phyloP scores from a whole-genome alignment of 2,888 invertebrate species.

The Drosophila borborema region DNA sequence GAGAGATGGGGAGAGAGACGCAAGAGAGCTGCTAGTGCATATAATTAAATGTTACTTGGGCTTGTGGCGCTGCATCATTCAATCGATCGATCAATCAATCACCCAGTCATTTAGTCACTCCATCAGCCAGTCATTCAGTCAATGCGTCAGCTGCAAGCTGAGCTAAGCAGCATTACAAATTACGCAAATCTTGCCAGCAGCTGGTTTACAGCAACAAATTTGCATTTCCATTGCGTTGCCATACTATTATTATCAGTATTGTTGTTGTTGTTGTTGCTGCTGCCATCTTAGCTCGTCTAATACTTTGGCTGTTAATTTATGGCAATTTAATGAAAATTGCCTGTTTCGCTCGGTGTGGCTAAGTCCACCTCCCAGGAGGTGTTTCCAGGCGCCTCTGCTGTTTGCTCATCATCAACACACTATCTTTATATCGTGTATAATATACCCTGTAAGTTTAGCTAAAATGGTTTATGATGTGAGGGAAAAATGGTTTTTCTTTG shows the following conservation, averaged over 20 bases:
- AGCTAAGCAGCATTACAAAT: constrained; percentile 61
- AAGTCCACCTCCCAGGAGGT: constrained; percentile 39
- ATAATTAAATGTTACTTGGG: constrained; percentile 69
- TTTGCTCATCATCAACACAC: constrained; percentile 50
- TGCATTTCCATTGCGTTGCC: constrained; percentile 57
- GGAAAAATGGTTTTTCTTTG: background rate
- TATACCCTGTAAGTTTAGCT: constrained; percentile 2
- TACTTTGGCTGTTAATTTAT: constrained; percentile 66
- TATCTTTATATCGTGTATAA: background rate
- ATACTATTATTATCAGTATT: constrained; percentile 24
- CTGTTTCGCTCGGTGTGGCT: constrained; percentile 27
- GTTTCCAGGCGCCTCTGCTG: constrained; percentile 45
- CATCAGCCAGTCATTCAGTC: constrained; percentile 39
- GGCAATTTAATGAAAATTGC: constrained; percentile 73
- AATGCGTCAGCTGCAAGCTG: constrained; percentile 48
- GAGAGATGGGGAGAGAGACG: background rate
- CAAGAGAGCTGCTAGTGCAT: constrained; percentile 60
- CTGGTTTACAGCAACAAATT: constrained; percentile 49
- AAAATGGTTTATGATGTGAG: background rate
- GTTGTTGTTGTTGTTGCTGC: constrained; percentile 38
- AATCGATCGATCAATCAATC: constrained; percentile 20
- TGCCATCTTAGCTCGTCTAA: constrained; percentile 67
- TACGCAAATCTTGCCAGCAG: constrained; percentile 76
- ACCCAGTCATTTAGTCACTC: constrained; percentile 39
- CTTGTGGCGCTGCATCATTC: constrained; percentile 56